These are phyloP conservation scores for Lichenostomus cassidix DNA, from an alignment of 2,113 vertebrate species.

Conservation along the genomic window DNA sequence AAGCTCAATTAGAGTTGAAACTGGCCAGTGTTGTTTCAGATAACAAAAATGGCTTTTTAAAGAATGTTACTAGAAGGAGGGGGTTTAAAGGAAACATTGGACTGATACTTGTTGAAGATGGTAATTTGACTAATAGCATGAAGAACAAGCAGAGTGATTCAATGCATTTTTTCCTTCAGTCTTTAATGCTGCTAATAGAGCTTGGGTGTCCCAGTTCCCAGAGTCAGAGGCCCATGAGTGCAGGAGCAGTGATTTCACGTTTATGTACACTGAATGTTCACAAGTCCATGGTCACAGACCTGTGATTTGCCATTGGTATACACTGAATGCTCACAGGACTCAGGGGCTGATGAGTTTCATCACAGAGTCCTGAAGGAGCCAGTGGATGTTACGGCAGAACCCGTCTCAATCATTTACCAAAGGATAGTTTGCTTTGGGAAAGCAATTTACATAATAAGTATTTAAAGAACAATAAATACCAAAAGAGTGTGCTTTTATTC, in stretches of 20 bases:
- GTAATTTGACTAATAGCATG: not conserved
- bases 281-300: not conserved
- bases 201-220: not conserved
- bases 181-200: not conserved
- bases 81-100: not conserved
- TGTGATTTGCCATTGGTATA: not conserved
- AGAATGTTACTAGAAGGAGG: not conserved
- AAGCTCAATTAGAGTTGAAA: not conserved
- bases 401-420: not conserved
- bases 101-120: not conserved
- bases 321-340: not conserved
- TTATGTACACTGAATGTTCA: not conserved
- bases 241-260: not conserved
- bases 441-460: not conserved
- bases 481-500: not conserved
- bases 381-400: not conserved
- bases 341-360: not conserved
- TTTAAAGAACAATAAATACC: not conserved
- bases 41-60: not conserved
- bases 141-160: not conserved
- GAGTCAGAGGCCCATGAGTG: not conserved
- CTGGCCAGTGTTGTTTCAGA: not conserved
- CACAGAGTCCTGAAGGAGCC: not conserved
- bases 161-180: not conserved
- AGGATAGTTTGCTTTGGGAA: not conserved